Evolutionary conservation across 2,113 vertebrate genomes (phyloP).

Genomic region (Electrona antarctica): DNA sequence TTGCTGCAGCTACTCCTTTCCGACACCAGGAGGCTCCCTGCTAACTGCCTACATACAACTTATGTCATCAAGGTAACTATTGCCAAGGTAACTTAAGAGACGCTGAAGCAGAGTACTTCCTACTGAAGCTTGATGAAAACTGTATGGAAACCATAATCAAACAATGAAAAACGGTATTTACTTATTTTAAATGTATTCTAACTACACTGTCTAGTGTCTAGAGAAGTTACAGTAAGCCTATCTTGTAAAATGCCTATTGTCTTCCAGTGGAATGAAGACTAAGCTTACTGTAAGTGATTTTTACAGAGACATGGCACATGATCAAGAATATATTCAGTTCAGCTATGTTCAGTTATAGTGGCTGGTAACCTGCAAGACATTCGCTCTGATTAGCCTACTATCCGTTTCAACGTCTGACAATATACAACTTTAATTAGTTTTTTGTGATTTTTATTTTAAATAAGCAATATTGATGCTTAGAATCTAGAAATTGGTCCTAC

Average conservation of each 20-base stretch:
- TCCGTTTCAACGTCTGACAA: no score
- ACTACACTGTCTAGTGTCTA: no score
- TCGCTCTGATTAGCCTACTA: no score
- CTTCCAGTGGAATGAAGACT: background rate
- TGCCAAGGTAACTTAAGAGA: slow-evolving; percentile 19
- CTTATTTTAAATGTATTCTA: background rate
- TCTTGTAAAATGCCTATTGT: background rate
- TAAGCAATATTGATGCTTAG: no score
- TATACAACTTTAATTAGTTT: no score
- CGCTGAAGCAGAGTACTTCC: slow-evolving; percentile 40
- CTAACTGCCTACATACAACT: background rate
- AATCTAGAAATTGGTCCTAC: no score
- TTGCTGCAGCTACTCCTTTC: slow-evolving; percentile 10
- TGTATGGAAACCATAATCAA: slow-evolving; percentile 10
- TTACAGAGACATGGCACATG: no score
- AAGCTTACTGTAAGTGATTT: no score
- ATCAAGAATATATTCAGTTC: no score
- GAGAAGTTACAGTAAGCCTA: background rate
- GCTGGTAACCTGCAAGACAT: no score
- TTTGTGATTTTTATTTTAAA: no score
- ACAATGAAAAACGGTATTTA: background rate
- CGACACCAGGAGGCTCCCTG: slow-evolving; percentile 22
- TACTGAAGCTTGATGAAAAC: slow-evolving; percentile 1
- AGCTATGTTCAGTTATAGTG: no score
- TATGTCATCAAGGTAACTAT: slow-evolving; percentile 60